Evolutionary conservation across 2,113 vertebrate species (phyloP).

Genomic region (Xiphorhynchus elegans): DNA sequence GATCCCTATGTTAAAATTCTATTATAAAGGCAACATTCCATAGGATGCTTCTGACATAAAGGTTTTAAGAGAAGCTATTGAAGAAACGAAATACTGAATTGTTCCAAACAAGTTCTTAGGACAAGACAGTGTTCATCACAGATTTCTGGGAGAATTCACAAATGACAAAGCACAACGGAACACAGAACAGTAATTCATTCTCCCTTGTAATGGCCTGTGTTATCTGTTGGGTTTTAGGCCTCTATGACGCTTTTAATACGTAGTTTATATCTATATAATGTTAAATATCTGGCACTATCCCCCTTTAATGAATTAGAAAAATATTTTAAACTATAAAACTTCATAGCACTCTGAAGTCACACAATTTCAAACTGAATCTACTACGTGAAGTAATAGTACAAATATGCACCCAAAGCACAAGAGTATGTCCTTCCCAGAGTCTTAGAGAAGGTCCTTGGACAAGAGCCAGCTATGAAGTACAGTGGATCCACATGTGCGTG

Average conservation of each 20-base stretch:
- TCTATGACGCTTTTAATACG: neutral
- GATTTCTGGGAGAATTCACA: neutral
- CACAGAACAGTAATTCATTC: neutral
- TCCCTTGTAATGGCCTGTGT: neutral
- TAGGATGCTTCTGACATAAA: neutral
- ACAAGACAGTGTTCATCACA: neutral
- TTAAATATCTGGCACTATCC: neutral
- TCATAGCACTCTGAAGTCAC: neutral
- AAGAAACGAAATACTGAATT: neutral
- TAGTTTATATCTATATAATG: neutral
- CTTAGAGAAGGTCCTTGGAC: neutral
- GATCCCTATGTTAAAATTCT: neutral
- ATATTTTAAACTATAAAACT: neutral
- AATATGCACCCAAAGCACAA: neutral
- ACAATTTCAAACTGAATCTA: neutral
- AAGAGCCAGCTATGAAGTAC: neutral
- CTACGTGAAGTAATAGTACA: neutral
- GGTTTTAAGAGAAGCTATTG: neutral
- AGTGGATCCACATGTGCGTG: neutral
- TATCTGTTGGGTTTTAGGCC: neutral
- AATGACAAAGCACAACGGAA: rapidly evolving
- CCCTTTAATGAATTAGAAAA: neutral
- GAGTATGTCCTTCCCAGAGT: neutral
- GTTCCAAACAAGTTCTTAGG: neutral
- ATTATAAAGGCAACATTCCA: neutral